Conservation (phyloP, 1,140 invertebrate species). For the Cryptotermes secundus region DNA sequence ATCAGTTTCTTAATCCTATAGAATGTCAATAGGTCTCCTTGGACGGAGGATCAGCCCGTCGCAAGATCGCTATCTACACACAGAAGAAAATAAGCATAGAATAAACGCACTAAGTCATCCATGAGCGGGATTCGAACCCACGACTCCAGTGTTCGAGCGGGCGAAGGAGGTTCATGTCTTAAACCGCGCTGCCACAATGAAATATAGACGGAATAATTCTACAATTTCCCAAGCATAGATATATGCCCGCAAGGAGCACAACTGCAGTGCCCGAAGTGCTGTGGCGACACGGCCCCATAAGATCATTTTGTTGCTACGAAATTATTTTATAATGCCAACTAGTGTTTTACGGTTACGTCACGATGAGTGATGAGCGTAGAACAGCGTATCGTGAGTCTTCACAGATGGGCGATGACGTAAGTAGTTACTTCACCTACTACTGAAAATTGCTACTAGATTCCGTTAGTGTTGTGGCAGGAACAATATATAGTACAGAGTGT, state of each 20-base stretch:
- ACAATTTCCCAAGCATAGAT: not conserved
- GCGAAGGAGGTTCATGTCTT: no score
- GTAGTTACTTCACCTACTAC: conserved; percentile 1
- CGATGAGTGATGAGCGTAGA: not conserved
- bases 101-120: no score
- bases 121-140: no score
- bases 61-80: no score
- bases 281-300: not conserved
- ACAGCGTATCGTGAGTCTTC: not conserved
- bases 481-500: not conserved
- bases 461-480: not conserved
- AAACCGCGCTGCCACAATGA: no score
- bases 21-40: no score
- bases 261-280: not conserved
- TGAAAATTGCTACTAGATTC: conserved; percentile 17
- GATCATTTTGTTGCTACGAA: not conserved
- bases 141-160: no score
- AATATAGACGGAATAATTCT: no score
- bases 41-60: no score
- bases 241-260: no score
- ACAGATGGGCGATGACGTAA: not conserved
- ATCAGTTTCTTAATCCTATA: no score
- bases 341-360: conserved; percentile 6
- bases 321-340: not conserved
- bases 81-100: no score